These are phyloP conservation scores for Plectrocnemia conspersa DNA, from an alignment of 1,140 invertebrate species.

Conservation along the genomic window DNA sequence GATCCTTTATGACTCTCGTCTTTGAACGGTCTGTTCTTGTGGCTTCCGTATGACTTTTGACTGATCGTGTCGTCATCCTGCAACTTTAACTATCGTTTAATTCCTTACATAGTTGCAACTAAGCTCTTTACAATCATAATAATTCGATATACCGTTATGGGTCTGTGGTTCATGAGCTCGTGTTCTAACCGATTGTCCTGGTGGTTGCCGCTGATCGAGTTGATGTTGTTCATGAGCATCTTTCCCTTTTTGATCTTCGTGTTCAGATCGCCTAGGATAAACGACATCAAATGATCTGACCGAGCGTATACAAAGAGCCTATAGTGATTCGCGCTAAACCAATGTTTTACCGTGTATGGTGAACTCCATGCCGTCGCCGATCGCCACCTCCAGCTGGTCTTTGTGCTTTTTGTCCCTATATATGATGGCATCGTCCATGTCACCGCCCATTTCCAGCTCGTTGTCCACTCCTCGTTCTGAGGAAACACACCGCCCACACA, in stretches of 20 bases:
- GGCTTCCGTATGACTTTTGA: slow-evolving; percentile 88
- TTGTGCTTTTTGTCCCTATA: slow-evolving; percentile 83
- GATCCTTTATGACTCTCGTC: slow-evolving; percentile 86
- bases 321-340: not conserved
- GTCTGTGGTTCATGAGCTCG: slow-evolving; percentile 64
- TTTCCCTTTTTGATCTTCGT: slow-evolving; percentile 69
- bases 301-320: not conserved
- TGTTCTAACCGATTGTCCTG: slow-evolving; percentile 69
- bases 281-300: slow-evolving; percentile 6
- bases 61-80: slow-evolving; percentile 70
- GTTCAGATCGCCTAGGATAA: slow-evolving; percentile 63
- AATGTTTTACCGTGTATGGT: slow-evolving; percentile 73
- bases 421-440: slow-evolving; percentile 78
- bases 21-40: slow-evolving; percentile 82
- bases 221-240: slow-evolving; percentile 67
- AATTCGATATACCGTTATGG: not conserved
- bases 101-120: not conserved
- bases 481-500: slow-evolving; percentile 59
- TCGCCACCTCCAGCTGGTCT: slow-evolving; percentile 83
- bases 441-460: slow-evolving; percentile 60
- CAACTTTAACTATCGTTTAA: slow-evolving; percentile 32
- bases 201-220: slow-evolving; percentile 63
- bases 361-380: slow-evolving; percentile 87
- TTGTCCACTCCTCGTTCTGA: slow-evolving; percentile 57
- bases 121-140: not conserved